Conservation (phyloP, 1,140 invertebrate genomes). For the Chrysoperla carnea region DNA sequence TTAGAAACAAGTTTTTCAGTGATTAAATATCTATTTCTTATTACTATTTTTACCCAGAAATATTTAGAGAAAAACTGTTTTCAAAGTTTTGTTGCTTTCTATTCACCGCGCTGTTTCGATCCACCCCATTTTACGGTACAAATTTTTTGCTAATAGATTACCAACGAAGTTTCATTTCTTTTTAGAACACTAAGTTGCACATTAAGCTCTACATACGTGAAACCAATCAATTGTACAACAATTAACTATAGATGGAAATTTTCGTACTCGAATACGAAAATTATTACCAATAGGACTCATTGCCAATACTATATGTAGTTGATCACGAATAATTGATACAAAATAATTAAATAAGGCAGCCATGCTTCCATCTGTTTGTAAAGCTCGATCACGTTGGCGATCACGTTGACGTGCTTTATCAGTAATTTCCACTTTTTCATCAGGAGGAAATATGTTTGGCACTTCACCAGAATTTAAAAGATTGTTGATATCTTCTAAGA, state of each 20-base stretch:
- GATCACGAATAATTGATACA: constrained; percentile 73
- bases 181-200: too few relatives aligned
- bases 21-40: too few relatives aligned
- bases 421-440: constrained; percentile 84
- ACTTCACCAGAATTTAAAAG: constrained; percentile 88
- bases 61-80: too few relatives aligned
- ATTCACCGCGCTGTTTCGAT: too few relatives aligned
- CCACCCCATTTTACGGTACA: too few relatives aligned
- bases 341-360: constrained; percentile 89
- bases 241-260: constrained; percentile 89
- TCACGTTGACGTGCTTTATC: constrained; percentile 89
- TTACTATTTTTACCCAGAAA: too few relatives aligned
- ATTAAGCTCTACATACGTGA: constrained; percentile 40
- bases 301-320: constrained; percentile 79
- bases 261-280: constrained; percentile 72
- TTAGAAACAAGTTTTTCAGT: too few relatives aligned
- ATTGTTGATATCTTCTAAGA: constrained; percentile 88
- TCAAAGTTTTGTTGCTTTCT: too few relatives aligned
- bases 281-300: constrained; percentile 84
- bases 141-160: too few relatives aligned
- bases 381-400: constrained; percentile 69
- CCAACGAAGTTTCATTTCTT: too few relatives aligned
- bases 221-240: constrained; percentile 98
- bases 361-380: constrained; percentile 83
- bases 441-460: constrained; percentile 73